Percentiles rank a stretch among this genome's conserved stretches.
phyloP scores from a whole-genome alignment of 2,888 invertebrate genomes.

The Acleris literana region DNA sequence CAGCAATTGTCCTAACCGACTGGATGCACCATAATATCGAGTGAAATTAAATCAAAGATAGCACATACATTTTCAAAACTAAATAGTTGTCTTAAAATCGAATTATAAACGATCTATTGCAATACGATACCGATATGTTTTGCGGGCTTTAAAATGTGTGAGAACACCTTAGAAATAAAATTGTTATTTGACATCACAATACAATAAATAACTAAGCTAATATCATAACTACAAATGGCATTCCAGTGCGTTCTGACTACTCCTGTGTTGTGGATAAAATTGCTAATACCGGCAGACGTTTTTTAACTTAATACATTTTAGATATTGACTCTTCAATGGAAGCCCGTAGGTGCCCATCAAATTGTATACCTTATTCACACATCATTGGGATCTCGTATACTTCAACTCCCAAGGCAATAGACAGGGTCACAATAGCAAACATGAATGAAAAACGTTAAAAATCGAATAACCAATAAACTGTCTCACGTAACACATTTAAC shows the following conservation, averaged over 20 bases:
- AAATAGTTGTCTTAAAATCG: not conserved
- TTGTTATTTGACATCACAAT: slow-evolving; percentile 38
- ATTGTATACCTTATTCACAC: slow-evolving; percentile 28
- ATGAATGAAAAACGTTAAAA: slow-evolving; percentile 30
- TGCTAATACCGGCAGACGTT: slow-evolving; percentile 12
- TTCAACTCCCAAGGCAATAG: slow-evolving; percentile 15
- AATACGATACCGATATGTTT: slow-evolving; percentile 3
- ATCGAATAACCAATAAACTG: slow-evolving; percentile 21
- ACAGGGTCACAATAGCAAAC: slow-evolving; percentile 30
- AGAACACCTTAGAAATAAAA: slow-evolving; percentile 32
- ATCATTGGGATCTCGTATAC: slow-evolving; percentile 7
- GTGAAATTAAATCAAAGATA: not conserved
- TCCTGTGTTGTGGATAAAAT: slow-evolving; percentile 13
- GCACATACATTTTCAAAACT: not conserved
- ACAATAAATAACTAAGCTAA: slow-evolving; percentile 64
- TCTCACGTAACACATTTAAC: slow-evolving; percentile 30
- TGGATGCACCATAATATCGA: slow-evolving; percentile 1
- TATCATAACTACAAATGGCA: slow-evolving; percentile 36
- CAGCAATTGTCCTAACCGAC: not conserved
- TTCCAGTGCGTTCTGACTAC: slow-evolving; percentile 28
- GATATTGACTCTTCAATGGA: slow-evolving; percentile 63
- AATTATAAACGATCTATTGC: not conserved
- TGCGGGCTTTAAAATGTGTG: slow-evolving; percentile 10
- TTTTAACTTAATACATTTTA: slow-evolving; percentile 22
- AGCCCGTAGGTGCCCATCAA: slow-evolving; percentile 55